Base-by-base conservation (phyloP, 2,888 invertebrate species). In the Drosophila stalkeri region DNA sequence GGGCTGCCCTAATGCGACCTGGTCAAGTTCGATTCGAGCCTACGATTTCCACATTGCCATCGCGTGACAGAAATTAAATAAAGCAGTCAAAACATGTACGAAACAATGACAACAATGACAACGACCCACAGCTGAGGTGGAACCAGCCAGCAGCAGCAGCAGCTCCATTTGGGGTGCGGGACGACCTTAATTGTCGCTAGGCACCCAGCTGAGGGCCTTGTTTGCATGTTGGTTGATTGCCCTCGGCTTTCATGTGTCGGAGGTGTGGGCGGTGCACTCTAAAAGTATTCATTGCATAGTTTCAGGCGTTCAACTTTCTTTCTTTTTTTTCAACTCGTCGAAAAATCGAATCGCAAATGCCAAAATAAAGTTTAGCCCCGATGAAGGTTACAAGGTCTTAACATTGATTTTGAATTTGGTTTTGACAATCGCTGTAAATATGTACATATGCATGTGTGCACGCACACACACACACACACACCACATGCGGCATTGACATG, bases 41-140 rank as follows among this genome's bases (percentile, higher is more conserved):
- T 54, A 46, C 44, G 52, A 57, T 71, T 47, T 66, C 16, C 16
- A 14, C 43, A 35, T 9, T n/a, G 33, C 27, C 49, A 61, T 90
- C 77, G 90, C 90, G 90, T 89, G 89, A 43, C 64, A 59, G 8
- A 60, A 83, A 90, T 77, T 86, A 63, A 83, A 90, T 90, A 83
- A 77, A 90, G 86, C 62, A 83, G 89, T 85, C 81, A 86, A 82
- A 85, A 74, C 72, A 86, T 65, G 65, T 41, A 55, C 41, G 51
- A 66, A 70, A 73, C 84, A 83, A 81, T 81, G 84, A 85, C 90
- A 76, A 85, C 90, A 76, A 72, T 65, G 65, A 85, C 80, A 72
- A 47, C 64, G 72, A 31, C 71, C 23, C 77, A 57, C 67, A 70
- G 75, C 59, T 57, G 52, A 44, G 61, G 60, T 60, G 64, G 60